These are phyloP conservation scores for Girardinus metallicus DNA, from an alignment of 2,797 vertebrate species.

Conservation along the genomic window DNA sequence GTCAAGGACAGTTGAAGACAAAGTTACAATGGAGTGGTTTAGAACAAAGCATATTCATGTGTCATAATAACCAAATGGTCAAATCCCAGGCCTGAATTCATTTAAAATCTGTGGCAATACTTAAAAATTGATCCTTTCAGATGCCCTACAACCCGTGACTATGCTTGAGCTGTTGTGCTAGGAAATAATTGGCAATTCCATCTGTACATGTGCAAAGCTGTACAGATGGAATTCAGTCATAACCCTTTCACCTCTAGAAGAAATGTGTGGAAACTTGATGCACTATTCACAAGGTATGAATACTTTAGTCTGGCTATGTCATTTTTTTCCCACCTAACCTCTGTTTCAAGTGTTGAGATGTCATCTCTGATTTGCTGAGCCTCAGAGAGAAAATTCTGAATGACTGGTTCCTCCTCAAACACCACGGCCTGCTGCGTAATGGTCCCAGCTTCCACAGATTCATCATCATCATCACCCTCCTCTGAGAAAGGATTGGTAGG, in stretches of 20 bases:
- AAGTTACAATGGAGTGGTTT: background rate
- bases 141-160: background rate
- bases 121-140: background rate
- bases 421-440: slow-evolving; percentile 86
- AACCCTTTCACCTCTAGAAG: background rate
- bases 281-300: background rate
- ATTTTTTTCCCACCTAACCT: slow-evolving; percentile 68
- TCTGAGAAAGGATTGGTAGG: slow-evolving; percentile 41
- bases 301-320: background rate
- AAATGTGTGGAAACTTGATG: background rate
- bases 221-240: too few relatives aligned
- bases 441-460: slow-evolving; percentile 63
- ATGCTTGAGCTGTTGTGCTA: background rate
- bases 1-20: background rate
- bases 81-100: background rate
- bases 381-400: slow-evolving; percentile 87
- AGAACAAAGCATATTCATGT: background rate
- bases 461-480: slow-evolving; percentile 76
- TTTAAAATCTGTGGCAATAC: background rate
- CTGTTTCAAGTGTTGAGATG: slow-evolving; percentile 83
- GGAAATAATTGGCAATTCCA: background rate
- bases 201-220: background rate
- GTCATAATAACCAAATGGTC: background rate
- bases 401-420: slow-evolving; percentile 90
- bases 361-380: slow-evolving; percentile 86